Evolutionary conservation across 2,888 invertebrate genomes (phyloP).

Genomic region (Heliconius ethilla): DNA sequence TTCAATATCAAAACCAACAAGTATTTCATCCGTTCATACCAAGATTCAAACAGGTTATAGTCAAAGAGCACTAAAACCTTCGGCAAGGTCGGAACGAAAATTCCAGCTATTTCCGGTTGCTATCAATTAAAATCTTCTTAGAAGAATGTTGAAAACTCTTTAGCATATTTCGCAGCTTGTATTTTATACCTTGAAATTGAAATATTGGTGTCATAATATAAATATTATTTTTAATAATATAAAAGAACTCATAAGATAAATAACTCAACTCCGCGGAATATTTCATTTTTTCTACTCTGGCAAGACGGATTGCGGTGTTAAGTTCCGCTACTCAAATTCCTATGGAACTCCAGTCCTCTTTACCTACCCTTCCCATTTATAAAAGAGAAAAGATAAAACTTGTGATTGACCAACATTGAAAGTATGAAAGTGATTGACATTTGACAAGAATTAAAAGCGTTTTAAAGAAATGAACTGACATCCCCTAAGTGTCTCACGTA

Average conservation of each 20-base stretch:
- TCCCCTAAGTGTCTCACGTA: constrained; percentile 1
- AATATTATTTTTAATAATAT: not conserved
- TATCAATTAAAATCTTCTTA: constrained; percentile 30
- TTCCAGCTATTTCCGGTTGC: constrained; percentile 46
- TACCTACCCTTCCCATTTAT: no score
- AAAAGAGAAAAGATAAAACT: no score
- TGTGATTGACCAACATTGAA: not conserved
- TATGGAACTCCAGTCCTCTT: no score
- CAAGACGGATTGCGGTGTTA: no score
- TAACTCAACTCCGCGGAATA: no score
- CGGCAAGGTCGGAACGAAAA: constrained; percentile 48
- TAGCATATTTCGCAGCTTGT: constrained; percentile 4
- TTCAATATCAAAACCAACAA: not conserved
- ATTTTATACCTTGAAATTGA: not conserved
- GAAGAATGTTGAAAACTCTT: constrained; percentile 25
- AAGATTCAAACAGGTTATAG: constrained; percentile 45
- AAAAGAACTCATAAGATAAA: no score
- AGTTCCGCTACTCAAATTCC: no score
- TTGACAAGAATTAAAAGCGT: not conserved
- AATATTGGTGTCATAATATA: not conserved
- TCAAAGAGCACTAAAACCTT: constrained; percentile 45
- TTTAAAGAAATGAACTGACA: not conserved
- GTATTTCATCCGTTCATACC: constrained; percentile 8
- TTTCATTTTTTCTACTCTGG: no score
- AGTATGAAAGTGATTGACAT: no score